Base-by-base conservation (phyloP, 2,888 invertebrate genomes). In the Noctuana brunneofusca region DNA sequence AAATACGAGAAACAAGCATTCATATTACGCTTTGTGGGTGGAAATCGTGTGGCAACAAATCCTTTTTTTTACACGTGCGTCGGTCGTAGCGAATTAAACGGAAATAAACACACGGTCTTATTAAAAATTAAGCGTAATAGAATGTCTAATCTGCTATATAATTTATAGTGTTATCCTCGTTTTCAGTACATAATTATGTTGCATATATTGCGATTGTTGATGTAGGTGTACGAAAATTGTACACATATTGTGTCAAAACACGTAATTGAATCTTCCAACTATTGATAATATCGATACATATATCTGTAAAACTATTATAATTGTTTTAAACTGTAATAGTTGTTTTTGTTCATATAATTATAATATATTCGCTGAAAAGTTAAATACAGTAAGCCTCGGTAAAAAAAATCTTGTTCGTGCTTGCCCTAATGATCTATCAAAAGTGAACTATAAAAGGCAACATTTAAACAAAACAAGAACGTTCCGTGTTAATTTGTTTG, bases 1-100 rank as follows among this genome's bases (percentile, higher is more conserved):
- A 73, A 80, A 78, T 76, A 78, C 74, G 73, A 72, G 69, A 70
- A 74, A 75, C 78, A 77, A 71, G 76, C 74, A 72, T 70, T 71
- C 73, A 79, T 76, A 79, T 84, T 76, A 80, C 78, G 73, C 75
- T 74, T 69, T 71, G 67, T 67, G 65, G 63, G 65, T 65, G 66
- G 63, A 68, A 48, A 65, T 55, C 43, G 14, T 41, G 43, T 27
- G 46, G 58, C 58, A 58, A 64, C 59, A 43, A 65, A n/a, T 48
- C 57, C 54, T 60, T 65, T 65, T 43, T 64, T 66, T 56, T 30
- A 64, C 64, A 50, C 63, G 46, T n/a, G n/a, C n/a, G n/a, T n/a
- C n/a, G n/a, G n/a, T 22, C 24, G 35, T n/a, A 62, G 66, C 65
- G 65, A 66, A 68, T 65, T 64, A 66, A 63, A 60, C 48, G 55